These are phyloP conservation scores for Caenorhabditis sulstoni DNA, from an alignment of 2,888 invertebrate genomes.

Conservation along the genomic window DNA sequence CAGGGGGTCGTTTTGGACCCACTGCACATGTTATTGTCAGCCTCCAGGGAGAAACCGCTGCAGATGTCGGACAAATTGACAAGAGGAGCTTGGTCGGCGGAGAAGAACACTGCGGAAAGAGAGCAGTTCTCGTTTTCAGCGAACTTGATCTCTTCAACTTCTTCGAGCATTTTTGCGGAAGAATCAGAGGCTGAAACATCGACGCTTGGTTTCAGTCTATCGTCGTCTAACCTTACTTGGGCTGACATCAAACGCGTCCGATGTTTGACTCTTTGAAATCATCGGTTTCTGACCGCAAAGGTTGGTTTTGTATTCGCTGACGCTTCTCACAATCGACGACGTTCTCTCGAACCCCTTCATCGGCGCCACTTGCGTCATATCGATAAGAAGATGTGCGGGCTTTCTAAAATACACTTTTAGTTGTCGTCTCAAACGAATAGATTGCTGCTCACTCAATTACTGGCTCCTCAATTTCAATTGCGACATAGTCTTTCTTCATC, in stretches of 20 bases:
- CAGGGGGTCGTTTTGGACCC: background rate
- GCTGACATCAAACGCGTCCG: slow-evolving; percentile 72
- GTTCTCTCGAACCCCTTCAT: slow-evolving; percentile 32
- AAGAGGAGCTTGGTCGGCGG: slow-evolving; percentile 76
- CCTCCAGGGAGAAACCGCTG: slow-evolving; percentile 86
- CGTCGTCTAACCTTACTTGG: slow-evolving; percentile 59
- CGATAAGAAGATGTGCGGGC: slow-evolving; percentile 36
- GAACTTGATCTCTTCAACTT: slow-evolving; percentile 75
- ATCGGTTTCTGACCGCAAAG: slow-evolving; percentile 49
- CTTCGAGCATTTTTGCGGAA: slow-evolving; percentile 69
- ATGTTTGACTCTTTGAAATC: slow-evolving; percentile 71
- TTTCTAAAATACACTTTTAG: slow-evolving; percentile 14
- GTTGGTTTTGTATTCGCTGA: slow-evolving; percentile 78
- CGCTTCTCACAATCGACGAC: slow-evolving; percentile 80
- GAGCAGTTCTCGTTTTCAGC: slow-evolving; percentile 76
- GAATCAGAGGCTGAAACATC: slow-evolving; percentile 67
- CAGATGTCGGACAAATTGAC: slow-evolving; percentile 79
- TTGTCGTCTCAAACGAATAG: background rate
- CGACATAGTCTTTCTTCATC: slow-evolving; percentile 29
- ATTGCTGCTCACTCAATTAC: slow-evolving; percentile 13
- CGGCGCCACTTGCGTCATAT: slow-evolving; percentile 15
- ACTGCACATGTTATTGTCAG: background rate
- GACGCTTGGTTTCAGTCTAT: background rate
- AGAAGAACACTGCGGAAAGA: slow-evolving; percentile 61
- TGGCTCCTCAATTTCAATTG: slow-evolving; percentile 41